Base-by-base conservation (phyloP, 2,797 vertebrate species). In the Pseudochirops cupreus region DNA sequence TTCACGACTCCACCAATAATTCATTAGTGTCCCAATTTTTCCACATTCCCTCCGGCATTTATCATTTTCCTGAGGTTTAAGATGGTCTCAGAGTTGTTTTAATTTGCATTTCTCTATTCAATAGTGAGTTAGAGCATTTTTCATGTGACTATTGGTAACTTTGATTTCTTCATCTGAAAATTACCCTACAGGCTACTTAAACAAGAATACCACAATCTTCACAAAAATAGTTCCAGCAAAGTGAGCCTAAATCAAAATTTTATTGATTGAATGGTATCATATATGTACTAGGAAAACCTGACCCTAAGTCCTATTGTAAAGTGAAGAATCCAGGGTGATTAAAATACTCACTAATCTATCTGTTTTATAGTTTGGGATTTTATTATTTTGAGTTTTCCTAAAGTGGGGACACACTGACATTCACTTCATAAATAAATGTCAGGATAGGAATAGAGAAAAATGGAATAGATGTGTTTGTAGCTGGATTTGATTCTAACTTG, bases 341-440 rank as follows among this genome's bases (percentile, higher is more conserved):
- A 82, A 82, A 94, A 91, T 1, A 18, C 2, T 56, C 11, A 82
- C 14, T 91, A 93, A 90, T 93, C 39, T 94, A 52, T 96, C 55
- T 5, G 52, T 97, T 96, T 94, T 89, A 87, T 92, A 93, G 92
- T 94, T 95, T 94, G 59, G 28, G 90, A 89, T 93, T 95, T 95
- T 94, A 87, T 96, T 95, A 90, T 53, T 52, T 92, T 95, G 55
- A 18, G 16, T 93, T 97, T 96, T 92, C 14, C 14, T 91, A 91
- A 94, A 91, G n/a, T 89, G 92, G 28, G 28, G 93, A 93, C 90
- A 92, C 26, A 13, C 14, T 18, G 53, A 18, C 89, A 58, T 91
- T 39, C 24, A 24, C 91, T 46, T 4, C 93, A 56, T 90, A 53
- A 52, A 95, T 52, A 93, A 95, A 91, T 94, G 91, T 67, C 95